A percentile compares a stretch with the other conserved stretches of the same genome.
These are phyloP conservation scores for Caenorhabditis sinica DNA, from an alignment of 2,888 invertebrate species.

Conservation along the genomic window DNA sequence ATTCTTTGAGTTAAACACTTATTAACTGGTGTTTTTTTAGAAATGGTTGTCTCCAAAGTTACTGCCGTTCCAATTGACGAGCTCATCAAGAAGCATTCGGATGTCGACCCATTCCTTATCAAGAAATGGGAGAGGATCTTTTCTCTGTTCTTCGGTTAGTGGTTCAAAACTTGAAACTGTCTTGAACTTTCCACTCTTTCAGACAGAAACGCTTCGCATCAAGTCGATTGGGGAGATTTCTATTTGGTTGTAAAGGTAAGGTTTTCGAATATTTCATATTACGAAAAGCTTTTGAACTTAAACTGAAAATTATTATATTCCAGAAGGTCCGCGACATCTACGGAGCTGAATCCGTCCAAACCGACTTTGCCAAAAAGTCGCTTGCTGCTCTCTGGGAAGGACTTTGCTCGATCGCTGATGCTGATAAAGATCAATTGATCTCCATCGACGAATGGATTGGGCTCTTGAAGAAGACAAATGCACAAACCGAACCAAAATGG, in stretches of 20 bases:
- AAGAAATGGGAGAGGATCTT: slow-evolving; percentile 83
- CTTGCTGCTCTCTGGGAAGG: slow-evolving; percentile 82
- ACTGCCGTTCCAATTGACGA: slow-evolving; percentile 67
- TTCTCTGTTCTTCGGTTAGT: slow-evolving; percentile 81
- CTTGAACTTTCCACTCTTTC: background rate
- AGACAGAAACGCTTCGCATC: slow-evolving; percentile 81
- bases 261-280: no score
- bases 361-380: slow-evolving; percentile 78
- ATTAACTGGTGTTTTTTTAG: background rate
- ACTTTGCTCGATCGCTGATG: slow-evolving; percentile 77
- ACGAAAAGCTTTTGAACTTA: no score
- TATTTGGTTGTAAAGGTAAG: slow-evolving; percentile 82
- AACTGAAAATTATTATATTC: background rate
- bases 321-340: slow-evolving; percentile 83
- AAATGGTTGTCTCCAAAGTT: slow-evolving; percentile 58
- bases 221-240: slow-evolving; percentile 83
- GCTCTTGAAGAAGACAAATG: slow-evolving; percentile 74
- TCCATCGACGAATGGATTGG: slow-evolving; percentile 80
- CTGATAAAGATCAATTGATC: slow-evolving; percentile 80
- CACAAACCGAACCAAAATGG: slow-evolving; percentile 79
- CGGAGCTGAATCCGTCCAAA: slow-evolving; percentile 82
- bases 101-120: slow-evolving; percentile 81
- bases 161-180: background rate
- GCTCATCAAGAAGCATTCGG: slow-evolving; percentile 74
- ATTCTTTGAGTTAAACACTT: no score